These are phyloP conservation scores for Malacosoma neustria DNA, from an alignment of 2,888 invertebrate species.

Conservation along the genomic window DNA sequence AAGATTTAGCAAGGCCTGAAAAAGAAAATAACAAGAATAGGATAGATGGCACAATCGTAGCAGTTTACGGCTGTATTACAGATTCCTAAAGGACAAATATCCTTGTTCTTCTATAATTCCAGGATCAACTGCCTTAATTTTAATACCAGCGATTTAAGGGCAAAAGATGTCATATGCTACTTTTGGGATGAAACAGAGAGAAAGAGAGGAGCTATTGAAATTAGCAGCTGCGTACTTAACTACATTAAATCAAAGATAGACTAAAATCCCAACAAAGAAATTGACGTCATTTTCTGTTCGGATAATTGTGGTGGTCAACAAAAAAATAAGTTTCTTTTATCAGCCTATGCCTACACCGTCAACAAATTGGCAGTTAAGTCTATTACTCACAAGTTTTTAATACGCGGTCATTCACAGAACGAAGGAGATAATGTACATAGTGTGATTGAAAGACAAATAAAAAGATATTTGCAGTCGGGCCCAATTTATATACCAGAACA, in stretches of 20 bases:
- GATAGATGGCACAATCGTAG: not conserved
- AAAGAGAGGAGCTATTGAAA: slow-evolving; percentile 6
- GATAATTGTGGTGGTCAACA: slow-evolving; percentile 7
- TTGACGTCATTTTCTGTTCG: slow-evolving; percentile 5
- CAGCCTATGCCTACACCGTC: not conserved
- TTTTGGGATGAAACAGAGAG: slow-evolving; percentile 6
- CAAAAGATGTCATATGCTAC: not conserved
- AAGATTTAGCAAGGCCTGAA: slow-evolving; percentile 1
- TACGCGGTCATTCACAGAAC: slow-evolving; percentile 11
- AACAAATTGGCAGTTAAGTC: not conserved
- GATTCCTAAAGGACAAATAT: not conserved
- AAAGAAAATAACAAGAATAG: not conserved
- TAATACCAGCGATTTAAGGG: not conserved
- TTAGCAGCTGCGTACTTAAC: slow-evolving; percentile 5
- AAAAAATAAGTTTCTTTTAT: slow-evolving; percentile 5
- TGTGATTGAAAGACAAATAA: slow-evolving; percentile 10
- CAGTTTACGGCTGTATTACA: not conserved
- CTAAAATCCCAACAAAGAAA: not conserved
- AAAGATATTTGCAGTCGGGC: slow-evolving; percentile 5
- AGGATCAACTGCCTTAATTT: not conserved
- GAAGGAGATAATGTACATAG: slow-evolving; percentile 10
- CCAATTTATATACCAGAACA: slow-evolving; percentile 11
- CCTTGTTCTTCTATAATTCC: slow-evolving; percentile 2
- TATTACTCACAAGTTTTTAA: slow-evolving; percentile 9
- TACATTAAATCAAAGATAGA: slow-evolving; percentile 5